phyloP scores from a whole-genome alignment of 2,113 vertebrate species.

The Rhinolophus sinicus region DNA sequence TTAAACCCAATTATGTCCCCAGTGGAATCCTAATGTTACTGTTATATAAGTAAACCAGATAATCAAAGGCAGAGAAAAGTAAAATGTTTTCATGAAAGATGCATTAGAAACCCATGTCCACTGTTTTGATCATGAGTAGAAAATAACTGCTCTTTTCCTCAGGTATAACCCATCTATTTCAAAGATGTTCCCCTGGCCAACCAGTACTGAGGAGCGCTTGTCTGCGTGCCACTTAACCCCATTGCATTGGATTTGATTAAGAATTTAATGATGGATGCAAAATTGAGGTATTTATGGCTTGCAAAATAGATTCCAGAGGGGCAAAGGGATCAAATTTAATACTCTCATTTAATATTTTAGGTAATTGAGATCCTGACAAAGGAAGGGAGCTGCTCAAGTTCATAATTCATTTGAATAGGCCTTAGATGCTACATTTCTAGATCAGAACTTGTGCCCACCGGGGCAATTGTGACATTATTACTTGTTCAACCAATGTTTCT shows the following conservation, averaged over 20 bases:
- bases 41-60: slow-evolving; percentile 59
- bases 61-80: slow-evolving; percentile 40
- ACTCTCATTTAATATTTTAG: background rate
- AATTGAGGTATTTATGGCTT: background rate
- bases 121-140: background rate
- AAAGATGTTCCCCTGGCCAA: background rate
- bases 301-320: background rate
- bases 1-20: slow-evolving; percentile 41
- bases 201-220: background rate
- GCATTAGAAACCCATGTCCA: slow-evolving; percentile 1
- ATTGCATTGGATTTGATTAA: background rate
- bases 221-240: background rate
- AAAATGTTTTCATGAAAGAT: slow-evolving; percentile 40
- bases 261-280: background rate
- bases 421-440: background rate
- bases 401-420: background rate
- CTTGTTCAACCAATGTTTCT: background rate
- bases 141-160: slow-evolving; percentile 3
- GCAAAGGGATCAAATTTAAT: background rate
- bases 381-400: background rate
- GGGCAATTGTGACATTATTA: background rate
- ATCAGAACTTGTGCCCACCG: background rate
- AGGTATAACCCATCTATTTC: background rate
- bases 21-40: slow-evolving; percentile 44
- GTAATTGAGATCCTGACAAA: background rate